A percentile compares a stretch with the other conserved stretches of the same genome.
phyloP scores from a whole-genome alignment of 2,888 invertebrate species.

The Dugesia japonica region DNA sequence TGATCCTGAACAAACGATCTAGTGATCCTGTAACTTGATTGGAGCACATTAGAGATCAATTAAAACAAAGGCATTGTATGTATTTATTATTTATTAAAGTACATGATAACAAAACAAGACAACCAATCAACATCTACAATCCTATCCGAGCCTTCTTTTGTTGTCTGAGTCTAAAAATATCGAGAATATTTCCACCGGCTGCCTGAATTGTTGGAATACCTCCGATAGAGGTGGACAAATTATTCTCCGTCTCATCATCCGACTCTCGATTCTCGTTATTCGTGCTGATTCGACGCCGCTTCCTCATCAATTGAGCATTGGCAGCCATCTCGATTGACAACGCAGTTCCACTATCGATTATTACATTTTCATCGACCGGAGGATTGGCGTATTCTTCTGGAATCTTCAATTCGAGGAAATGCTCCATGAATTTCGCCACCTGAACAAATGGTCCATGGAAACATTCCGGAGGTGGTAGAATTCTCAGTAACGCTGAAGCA shows the following conservation, averaged over 20 bases:
- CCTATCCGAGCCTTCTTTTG: conserved; percentile 57
- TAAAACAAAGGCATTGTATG: too few species aligned
- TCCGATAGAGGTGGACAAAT: conserved; percentile 50
- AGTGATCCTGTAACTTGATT: too few species aligned
- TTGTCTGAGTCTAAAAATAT: conserved; percentile 76
- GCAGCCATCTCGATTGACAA: conserved; percentile 43
- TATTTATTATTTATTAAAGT: too few species aligned
- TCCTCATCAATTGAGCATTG: conserved; percentile 41
- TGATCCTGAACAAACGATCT: too few species aligned
- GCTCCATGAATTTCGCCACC: conserved; percentile 70
- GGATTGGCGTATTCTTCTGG: conserved; percentile 55
- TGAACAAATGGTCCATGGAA: conserved; percentile 53
- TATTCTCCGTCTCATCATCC: conserved; percentile 53
- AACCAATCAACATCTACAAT: too few species aligned
- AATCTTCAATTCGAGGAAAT: conserved; percentile 68
- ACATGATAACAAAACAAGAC: too few species aligned
- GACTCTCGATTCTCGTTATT: background rate
- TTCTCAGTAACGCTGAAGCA: conserved; percentile 69
- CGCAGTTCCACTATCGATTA: conserved; percentile 43
- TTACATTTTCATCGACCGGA: conserved; percentile 16
- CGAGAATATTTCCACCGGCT: conserved; percentile 50
- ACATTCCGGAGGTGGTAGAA: conserved; percentile 75
- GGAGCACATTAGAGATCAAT: too few species aligned
- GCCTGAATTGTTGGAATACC: conserved; percentile 58
- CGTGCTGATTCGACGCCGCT: conserved; percentile 32